Evolutionary conservation across 92 coral and sea anemone genomes (phyloP).

Genomic region (Umimayanthus kanabou): DNA sequence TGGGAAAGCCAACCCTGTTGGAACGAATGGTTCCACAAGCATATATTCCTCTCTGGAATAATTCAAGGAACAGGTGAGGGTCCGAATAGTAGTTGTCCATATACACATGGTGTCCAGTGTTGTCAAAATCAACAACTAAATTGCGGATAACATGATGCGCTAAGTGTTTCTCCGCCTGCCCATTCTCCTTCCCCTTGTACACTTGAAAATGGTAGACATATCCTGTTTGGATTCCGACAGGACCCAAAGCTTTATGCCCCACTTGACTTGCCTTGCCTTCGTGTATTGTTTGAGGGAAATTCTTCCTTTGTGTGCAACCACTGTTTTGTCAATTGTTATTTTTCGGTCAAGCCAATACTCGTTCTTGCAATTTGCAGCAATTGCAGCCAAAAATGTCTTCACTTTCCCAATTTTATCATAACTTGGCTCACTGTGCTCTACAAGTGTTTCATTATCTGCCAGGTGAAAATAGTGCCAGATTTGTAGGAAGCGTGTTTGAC

Average conservation of each 20-base stretch:
- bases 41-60: not conserved
- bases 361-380: not conserved
- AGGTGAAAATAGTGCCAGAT: slow-evolving; percentile 24
- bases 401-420: slow-evolving; percentile 18
- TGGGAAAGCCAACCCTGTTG: not conserved
- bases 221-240: slow-evolving; percentile 56
- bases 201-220: slow-evolving; percentile 58
- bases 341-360: slow-evolving; percentile 38
- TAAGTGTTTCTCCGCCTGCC: slow-evolving; percentile 38
- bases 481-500: too few species aligned
- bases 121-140: too few species aligned
- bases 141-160: not conserved
- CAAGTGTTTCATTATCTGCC: not conserved
- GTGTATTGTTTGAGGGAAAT: slow-evolving; percentile 50
- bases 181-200: slow-evolving; percentile 51
- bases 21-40: too few species aligned
- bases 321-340: slow-evolving; percentile 55
- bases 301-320: slow-evolving; percentile 56
- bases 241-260: slow-evolving; percentile 68
- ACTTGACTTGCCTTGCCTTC: slow-evolving; percentile 47
- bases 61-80: too few species aligned
- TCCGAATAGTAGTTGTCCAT: too few species aligned
- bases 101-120: too few species aligned
- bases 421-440: not conserved
- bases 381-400: not conserved